phyloP scores from a whole-genome alignment of 1,140 invertebrate genomes.

The Lithobius niger region DNA sequence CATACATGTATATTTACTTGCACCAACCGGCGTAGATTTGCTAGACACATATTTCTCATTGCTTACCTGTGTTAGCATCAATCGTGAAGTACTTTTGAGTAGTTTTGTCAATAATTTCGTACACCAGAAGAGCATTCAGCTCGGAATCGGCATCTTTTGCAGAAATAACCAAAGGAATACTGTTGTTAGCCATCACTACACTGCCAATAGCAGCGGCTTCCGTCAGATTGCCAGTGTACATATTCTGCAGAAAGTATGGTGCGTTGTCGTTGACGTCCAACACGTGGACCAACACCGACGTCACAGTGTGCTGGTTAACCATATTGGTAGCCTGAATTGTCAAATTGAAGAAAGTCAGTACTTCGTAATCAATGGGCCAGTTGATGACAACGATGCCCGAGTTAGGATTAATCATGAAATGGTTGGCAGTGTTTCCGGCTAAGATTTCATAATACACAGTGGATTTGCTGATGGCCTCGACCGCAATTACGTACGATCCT shows the following conservation, averaged over 20 bases:
- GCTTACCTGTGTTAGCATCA: conserved; percentile 60
- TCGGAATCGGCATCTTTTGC: conserved; percentile 64
- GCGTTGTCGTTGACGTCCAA: conserved; percentile 58
- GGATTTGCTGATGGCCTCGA: conserved; percentile 62
- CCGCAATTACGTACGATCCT: conserved; percentile 58
- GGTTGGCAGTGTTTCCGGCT: conserved; percentile 54
- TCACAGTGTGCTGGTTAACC: conserved; percentile 38
- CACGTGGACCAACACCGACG: conserved; percentile 32
- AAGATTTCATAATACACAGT: conserved; percentile 67
- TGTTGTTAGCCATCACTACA: conserved; percentile 48
- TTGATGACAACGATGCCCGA: conserved; percentile 56
- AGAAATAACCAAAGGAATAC: conserved; percentile 59
- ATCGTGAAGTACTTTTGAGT: conserved; percentile 62
- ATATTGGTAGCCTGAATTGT: conserved; percentile 73
- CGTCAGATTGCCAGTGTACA: conserved; percentile 53
- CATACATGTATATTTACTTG: too few species aligned
- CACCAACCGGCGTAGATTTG: too few species aligned
- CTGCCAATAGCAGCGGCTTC: conserved; percentile 55
- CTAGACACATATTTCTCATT: too few species aligned
- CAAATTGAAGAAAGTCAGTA: conserved; percentile 60
- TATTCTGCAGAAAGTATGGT: conserved; percentile 53
- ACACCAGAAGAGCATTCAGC: conserved; percentile 65
- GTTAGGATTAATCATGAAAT: conserved; percentile 69
- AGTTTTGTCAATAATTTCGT: conserved; percentile 64
- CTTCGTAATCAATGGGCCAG: conserved; percentile 65